phyloP scores from a whole-genome alignment of 2,113 vertebrate genomes.

The Dipodomys spectabilis region DNA sequence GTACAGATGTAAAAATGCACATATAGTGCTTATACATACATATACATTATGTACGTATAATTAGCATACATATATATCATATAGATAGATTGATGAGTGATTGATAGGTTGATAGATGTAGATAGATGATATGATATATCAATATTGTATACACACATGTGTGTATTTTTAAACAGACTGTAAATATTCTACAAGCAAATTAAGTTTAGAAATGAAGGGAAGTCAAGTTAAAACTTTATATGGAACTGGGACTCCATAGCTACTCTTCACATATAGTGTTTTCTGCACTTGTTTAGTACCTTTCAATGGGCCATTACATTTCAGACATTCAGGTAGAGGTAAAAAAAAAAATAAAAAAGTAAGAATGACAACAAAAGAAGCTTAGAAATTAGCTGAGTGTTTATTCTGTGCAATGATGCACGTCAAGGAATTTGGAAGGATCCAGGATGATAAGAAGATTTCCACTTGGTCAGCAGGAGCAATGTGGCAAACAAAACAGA shows the following conservation, averaged over 20 bases:
- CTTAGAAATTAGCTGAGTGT: constrained; percentile 60
- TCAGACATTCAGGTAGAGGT: constrained; percentile 19
- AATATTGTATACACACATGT: background rate
- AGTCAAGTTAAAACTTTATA: background rate
- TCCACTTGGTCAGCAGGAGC: constrained; percentile 38
- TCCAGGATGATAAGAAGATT: constrained; percentile 43
- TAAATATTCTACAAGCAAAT: background rate
- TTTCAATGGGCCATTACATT: background rate
- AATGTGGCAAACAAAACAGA: constrained; percentile 37
- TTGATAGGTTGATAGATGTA: no score
- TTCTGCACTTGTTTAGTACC: background rate
- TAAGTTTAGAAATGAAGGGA: background rate
- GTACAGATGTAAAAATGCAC: background rate
- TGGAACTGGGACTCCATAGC: background rate
- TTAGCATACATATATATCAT: no score
- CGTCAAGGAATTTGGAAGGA: constrained; percentile 68
- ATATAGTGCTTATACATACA: background rate
- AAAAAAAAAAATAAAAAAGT: background rate
- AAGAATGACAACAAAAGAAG: background rate
- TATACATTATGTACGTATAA: background rate
- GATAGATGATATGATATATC: no score
- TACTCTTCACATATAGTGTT: background rate
- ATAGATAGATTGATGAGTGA: no score
- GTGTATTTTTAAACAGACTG: background rate
- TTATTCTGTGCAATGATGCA: constrained; percentile 72